Base-by-base conservation (phyloP, 2,113 vertebrate species). In the Eira barbara region DNA sequence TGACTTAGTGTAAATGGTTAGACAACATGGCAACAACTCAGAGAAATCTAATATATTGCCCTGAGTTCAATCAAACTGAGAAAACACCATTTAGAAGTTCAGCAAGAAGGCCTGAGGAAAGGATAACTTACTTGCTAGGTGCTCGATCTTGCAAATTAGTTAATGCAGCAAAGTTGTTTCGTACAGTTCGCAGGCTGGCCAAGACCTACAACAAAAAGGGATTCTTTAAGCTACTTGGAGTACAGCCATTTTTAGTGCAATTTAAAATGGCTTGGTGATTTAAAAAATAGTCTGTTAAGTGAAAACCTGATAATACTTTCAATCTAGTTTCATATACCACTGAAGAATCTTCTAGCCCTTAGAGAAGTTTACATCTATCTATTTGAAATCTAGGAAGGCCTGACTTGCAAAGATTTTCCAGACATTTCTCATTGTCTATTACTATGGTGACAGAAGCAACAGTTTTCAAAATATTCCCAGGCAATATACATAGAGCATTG, bases 81-180 rank as follows among this genome's bases (percentile, higher is more conserved):
- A 96, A 95, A 88, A 8, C 47, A 79, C 12, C 23, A 12, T 79
- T 6, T 27, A 73, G 94, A 94, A 39, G 1, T 73, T 95, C 12
- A 84, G 36, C 12, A 71, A 71, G 14, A 52, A 18, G 27, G n/a
- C 34, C 20, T 6, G 39, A 6, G 18, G 11, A n/a, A 85, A 57
- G 14, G 4, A 55, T 9, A 47, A 99, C 99, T 99, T 98, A 99
- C 99, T 99, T 99, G 99, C 99, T 99, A 73, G 99, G 99, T 94
- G 99, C 98, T 97, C 99, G 99, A 94, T 99, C 99, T 99, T 99
- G 99, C 98, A 99, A 98, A 98, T 99, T 99, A 95, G 99, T 99
- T 99, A 99, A 99, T 97, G 99, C 99, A 99, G 99, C 99, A 98
- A 99, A 99, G 98, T 99, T 99, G 99, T 99, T 99, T 98, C 99